Conservation (phyloP, 2,888 invertebrate genomes). For the Aquatica leii region DNA sequence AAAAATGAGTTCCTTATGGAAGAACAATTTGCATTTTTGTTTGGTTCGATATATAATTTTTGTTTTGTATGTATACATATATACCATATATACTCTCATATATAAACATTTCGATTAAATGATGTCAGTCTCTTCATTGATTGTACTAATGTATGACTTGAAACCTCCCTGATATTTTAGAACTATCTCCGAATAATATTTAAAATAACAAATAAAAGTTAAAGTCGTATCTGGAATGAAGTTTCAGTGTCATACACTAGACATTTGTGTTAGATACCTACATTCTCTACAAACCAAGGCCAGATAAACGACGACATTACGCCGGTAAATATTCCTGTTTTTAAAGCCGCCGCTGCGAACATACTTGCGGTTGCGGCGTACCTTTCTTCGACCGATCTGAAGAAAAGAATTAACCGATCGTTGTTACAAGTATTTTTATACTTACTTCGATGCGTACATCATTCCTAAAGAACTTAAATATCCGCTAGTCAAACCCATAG, state of each 20-base stretch:
- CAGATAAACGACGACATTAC: conserved; percentile 77
- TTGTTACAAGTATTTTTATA: too few relatives aligned
- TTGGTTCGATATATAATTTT: conserved; percentile 17
- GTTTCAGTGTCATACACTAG: conserved; percentile 59
- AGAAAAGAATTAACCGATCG: too few relatives aligned
- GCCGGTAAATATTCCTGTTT: conserved; percentile 89
- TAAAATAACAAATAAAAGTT: conserved; percentile 10
- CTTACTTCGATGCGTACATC: conserved; percentile 92
- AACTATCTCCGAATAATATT: neutral
- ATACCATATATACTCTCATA: conserved; percentile 12
- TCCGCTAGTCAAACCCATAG: conserved; percentile 89
- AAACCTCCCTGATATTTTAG: conserved; percentile 30
- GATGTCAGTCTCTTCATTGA: conserved; percentile 33
- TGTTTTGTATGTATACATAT: conserved; percentile 7
- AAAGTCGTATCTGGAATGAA: conserved; percentile 46
- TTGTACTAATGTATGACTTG: conserved; percentile 34
- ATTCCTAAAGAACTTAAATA: conserved; percentile 91
- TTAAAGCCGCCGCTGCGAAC: conserved; percentile 93
- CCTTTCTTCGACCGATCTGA: conserved; percentile 82
- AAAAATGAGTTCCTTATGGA: neutral
- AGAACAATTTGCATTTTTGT: neutral
- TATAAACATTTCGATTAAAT: conserved; percentile 25
- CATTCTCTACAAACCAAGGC: conserved; percentile 67
- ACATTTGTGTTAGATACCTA: conserved; percentile 61
- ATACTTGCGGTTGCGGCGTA: conserved; percentile 90